phyloP scores from a whole-genome alignment of 2,888 invertebrate species.

The Drosophila peninsularis region DNA sequence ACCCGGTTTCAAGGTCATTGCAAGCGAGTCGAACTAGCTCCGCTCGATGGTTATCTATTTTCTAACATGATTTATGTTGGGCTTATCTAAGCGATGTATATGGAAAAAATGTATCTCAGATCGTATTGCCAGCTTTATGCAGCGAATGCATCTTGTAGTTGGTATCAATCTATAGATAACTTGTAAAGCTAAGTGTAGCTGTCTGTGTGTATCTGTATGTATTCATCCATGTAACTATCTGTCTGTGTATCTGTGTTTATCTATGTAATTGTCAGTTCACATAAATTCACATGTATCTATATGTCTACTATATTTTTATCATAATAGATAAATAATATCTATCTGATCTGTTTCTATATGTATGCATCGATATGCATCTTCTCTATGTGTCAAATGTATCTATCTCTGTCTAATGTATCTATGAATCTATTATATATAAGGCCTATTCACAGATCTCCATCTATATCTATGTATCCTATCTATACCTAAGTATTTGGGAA shows the following conservation, averaged over 20 bases:
- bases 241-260: no score
- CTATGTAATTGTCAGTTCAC: no score
- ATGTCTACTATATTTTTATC: no score
- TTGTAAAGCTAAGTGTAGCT: background rate
- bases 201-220: background rate
- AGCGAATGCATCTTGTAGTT: background rate
- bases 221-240: background rate
- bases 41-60: background rate
- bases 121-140: background rate
- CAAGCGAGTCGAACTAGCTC: constrained; percentile 10
- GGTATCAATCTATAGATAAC: background rate
- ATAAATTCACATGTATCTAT: background rate
- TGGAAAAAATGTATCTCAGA: background rate
- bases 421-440: background rate
- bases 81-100: background rate
- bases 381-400: background rate
- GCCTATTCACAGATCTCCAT: no score
- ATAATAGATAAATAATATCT: no score
- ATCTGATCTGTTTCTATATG: background rate
- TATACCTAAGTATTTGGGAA: background rate
- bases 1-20: constrained; percentile 54
- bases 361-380: background rate
- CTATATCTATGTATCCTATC: background rate
- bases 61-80: background rate
- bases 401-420: background rate